These are phyloP conservation scores for Discoglossus pictus DNA, from an alignment of 2,797 vertebrate species.

Conservation along the genomic window DNA sequence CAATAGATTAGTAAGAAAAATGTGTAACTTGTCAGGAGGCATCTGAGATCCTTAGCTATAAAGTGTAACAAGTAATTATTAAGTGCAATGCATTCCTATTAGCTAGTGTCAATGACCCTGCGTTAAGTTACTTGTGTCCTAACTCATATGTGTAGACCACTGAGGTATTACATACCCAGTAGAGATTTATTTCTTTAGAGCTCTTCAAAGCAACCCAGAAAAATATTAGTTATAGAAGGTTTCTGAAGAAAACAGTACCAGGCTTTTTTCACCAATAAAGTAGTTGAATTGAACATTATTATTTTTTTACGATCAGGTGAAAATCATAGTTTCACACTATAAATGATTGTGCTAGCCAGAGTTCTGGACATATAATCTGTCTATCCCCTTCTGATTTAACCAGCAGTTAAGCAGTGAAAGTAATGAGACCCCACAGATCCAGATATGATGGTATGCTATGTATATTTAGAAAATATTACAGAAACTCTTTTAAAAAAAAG, in stretches of 20 bases:
- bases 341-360: constrained; percentile 42
- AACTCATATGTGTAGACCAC: constrained; percentile 45
- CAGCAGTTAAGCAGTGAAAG: constrained; percentile 9
- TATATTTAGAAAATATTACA: no score
- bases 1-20: constrained; percentile 38
- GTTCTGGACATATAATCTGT: constrained; percentile 35
- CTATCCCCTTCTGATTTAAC: constrained; percentile 43
- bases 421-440: not conserved
- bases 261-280: constrained; percentile 17
- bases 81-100: constrained; percentile 50
- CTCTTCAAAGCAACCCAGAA: constrained; percentile 16
- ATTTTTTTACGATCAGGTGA: constrained; percentile 21
- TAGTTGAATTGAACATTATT: constrained; percentile 16
- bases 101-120: constrained; percentile 47
- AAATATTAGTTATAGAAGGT: no score
- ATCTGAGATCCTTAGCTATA: constrained; percentile 43
- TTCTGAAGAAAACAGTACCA: constrained; percentile 13
- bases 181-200: constrained; percentile 15
- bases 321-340: constrained; percentile 41
- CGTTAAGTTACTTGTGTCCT: constrained; percentile 47
- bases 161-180: constrained; percentile 54
- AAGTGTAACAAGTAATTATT: constrained; percentile 51
- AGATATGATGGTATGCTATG: no score
- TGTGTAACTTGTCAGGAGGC: constrained; percentile 49
- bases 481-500: no score